Evolutionary conservation across 2,888 invertebrate species (phyloP), one percentile per base, ranked within the genome.

Genomic region (Archips xylosteana): DNA sequence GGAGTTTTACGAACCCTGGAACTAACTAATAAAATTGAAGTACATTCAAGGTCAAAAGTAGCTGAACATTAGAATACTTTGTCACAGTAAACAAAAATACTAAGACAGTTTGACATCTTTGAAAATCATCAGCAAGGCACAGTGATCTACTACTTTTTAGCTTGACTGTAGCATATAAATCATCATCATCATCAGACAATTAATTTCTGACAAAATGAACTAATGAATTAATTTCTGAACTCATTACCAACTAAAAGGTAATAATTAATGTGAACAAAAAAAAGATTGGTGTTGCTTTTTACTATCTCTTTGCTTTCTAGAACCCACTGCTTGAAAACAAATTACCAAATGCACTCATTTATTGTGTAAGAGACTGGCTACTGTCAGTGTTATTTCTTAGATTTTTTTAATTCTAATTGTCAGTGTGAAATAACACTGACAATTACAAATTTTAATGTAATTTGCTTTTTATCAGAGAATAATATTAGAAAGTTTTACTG

Each of bases 301-400:
- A 67, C 67, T 63, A 63, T 67, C 62, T 49, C 72, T 68, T 51
- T 34, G n/a, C 36, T 68, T 62, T 67, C 57, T 47, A 67, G 36
- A 67, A 68, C 66, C 61, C 59, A 66, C 47, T 62, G 36, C 47
- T 57, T 61, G 23, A 54, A 13, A 61, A 13, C 9, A 63, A 68
- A 67, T 67, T 62, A 71, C 51, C 32, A 63, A 65, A 65, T 51
- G 9, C 12, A 66, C 34, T 60, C 32, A 59, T 36, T 34, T 62
- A 63, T 45, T 63, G 12, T 45, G 45, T 32, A 63, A 51, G 6
- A 23, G 49, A 23, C 61, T 13, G 42, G 36, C 8, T 13, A 9
- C n/a, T 13, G 4, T 32, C 32, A 59, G 45, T 59, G 9, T 42
- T 32, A 8, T 23, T 34, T 12, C 62, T 54, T 70, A 23, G 23